A percentile compares a stretch with the other conserved stretches of the same genome.
Evolutionary conservation across 2,888 invertebrate species (phyloP).

Genomic region (Ashinkailepas kermadecensis): DNA sequence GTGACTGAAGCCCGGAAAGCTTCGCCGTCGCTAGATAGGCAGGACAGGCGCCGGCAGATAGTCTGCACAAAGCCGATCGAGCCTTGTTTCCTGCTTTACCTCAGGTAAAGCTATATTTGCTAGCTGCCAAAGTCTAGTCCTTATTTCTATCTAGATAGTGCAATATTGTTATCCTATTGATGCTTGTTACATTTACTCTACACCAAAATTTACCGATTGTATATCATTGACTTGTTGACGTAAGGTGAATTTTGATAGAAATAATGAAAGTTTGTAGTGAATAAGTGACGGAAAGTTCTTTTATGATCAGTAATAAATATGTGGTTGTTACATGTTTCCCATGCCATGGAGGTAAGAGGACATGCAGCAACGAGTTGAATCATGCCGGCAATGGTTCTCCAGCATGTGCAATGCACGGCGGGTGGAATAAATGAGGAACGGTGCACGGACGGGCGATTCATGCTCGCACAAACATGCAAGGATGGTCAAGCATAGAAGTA

Average conservation of each 20-base stretch:
- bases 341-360: too few species aligned
- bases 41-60: not conserved
- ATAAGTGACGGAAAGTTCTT: not conserved
- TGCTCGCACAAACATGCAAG: too few species aligned
- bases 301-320: not conserved
- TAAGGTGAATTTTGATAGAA: not conserved
- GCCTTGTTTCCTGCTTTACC: not conserved
- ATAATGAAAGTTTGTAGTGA: not conserved
- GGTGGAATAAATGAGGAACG: too few species aligned
- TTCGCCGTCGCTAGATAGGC: too few species aligned
- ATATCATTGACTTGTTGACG: not conserved
- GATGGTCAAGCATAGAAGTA: too few species aligned
- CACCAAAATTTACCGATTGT: not conserved
- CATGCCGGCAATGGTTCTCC: too few species aligned
- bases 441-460: too few species aligned
- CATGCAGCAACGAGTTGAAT: too few species aligned
- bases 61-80: not conserved
- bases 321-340: not conserved
- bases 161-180: not conserved
- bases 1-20: too few species aligned
- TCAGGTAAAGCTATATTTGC: not conserved
- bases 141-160: conserved; percentile 2
- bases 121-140: not conserved
- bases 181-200: not conserved
- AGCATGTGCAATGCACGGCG: too few species aligned